Evolutionary conservation across 2,888 invertebrate genomes (phyloP).

Genomic region (Folsomia candida): DNA sequence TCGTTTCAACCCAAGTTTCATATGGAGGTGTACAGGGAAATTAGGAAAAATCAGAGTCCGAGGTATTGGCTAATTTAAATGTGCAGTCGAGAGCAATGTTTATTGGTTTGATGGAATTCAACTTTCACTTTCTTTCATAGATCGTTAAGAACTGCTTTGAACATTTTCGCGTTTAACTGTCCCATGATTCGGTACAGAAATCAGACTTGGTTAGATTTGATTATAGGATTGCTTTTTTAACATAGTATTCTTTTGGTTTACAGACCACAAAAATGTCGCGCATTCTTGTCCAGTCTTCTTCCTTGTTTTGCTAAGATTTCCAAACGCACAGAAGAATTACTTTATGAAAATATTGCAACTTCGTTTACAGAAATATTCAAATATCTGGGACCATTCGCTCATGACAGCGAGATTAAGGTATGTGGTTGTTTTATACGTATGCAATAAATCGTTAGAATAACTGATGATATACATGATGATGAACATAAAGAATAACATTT

Average conservation of each 20-base stretch:
- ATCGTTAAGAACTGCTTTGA: conserved; percentile 70
- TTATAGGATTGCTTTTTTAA: neutral
- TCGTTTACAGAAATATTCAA: conserved; percentile 66
- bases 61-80: conserved; percentile 53
- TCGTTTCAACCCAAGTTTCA: conserved; percentile 70
- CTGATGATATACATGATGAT: neutral
- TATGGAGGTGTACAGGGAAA: conserved; percentile 77
- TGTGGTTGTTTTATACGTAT: conserved; percentile 8
- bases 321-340: conserved; percentile 67
- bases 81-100: no score
- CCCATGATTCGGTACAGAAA: conserved; percentile 40
- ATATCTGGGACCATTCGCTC: conserved; percentile 67
- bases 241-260: conserved; percentile 19
- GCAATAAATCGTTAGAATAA: neutral
- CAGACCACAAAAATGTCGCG: conserved; percentile 72
- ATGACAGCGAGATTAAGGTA: conserved; percentile 70
- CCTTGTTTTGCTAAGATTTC: conserved; percentile 72
- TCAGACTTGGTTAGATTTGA: neutral
- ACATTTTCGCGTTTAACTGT: conserved; percentile 46
- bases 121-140: neutral
- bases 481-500: neutral
- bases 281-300: conserved; percentile 71
- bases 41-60: conserved; percentile 72
- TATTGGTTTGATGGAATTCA: neutral
- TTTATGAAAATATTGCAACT: conserved; percentile 67